phyloP scores from a whole-genome alignment of 2,113 vertebrate genomes.

The Malaclemys terrapin region DNA sequence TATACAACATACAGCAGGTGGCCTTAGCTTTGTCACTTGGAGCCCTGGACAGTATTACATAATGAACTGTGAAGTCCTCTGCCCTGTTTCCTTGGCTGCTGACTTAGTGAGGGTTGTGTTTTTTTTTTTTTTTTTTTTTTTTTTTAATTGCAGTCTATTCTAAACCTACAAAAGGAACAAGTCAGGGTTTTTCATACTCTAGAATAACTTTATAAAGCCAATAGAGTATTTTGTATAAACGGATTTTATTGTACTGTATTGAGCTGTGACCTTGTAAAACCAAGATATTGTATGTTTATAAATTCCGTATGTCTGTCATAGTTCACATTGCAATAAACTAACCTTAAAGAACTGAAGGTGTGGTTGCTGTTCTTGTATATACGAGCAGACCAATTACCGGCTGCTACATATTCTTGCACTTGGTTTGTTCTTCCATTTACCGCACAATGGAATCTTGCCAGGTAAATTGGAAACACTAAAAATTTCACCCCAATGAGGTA shows the following conservation, averaged over 20 bases:
- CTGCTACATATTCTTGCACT: accelerated
- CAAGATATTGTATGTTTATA: not conserved
- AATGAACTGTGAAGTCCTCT: not conserved
- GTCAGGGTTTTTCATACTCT: not conserved
- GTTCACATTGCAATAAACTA: not conserved
- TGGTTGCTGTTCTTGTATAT: not conserved
- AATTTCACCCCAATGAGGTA: not conserved
- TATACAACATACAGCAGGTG: not conserved
- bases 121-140: not conserved
- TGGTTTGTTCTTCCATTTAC: too few relatives aligned
- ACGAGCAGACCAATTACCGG: not conserved
- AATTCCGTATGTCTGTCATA: not conserved
- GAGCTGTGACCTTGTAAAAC: constrained; percentile 35
- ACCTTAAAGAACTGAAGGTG: not conserved
- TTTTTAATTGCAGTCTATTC: not conserved
- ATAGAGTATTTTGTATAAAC: constrained; percentile 38
- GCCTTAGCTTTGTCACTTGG: not conserved
- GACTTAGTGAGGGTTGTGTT: not conserved
- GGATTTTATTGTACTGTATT: constrained; percentile 17
- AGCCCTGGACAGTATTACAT: not conserved
- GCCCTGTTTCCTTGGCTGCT: not conserved
- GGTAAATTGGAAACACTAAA: not conserved
- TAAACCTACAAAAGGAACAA: constrained; percentile 16
- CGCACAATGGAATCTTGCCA: not conserved
- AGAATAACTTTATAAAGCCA: constrained; percentile 12